These are phyloP conservation scores for Andrena hattorfiana DNA, from an alignment of 2,888 invertebrate genomes.

Conservation along the genomic window DNA sequence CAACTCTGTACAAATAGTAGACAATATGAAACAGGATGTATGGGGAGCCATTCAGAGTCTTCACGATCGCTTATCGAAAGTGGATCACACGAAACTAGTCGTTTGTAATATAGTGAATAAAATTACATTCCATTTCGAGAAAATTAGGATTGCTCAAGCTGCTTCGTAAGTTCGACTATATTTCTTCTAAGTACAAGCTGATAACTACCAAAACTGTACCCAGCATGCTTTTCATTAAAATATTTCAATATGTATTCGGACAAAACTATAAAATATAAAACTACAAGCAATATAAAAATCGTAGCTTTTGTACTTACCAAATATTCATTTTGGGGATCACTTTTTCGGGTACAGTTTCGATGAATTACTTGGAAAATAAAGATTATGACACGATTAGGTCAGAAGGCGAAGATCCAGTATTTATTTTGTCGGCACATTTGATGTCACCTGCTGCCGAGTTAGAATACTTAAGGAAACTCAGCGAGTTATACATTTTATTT, in stretches of 20 bases:
- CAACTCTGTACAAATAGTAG: slow-evolving; percentile 88
- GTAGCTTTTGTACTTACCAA: slow-evolving; percentile 37
- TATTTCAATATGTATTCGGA: slow-evolving; percentile 18
- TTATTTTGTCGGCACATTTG: slow-evolving; percentile 91
- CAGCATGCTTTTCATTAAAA: slow-evolving; percentile 4
- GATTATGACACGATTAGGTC: slow-evolving; percentile 67
- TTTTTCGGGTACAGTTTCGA: not conserved
- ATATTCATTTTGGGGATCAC: not conserved
- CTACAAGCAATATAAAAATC: not conserved
- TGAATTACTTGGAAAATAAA: slow-evolving; percentile 5
- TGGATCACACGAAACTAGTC: slow-evolving; percentile 93
- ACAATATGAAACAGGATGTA: slow-evolving; percentile 91
- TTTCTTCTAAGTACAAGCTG: not conserved
- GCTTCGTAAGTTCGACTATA: slow-evolving; percentile 88
- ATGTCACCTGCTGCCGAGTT: slow-evolving; percentile 91
- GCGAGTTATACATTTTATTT: slow-evolving; percentile 93
- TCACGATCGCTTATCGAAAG: slow-evolving; percentile 90
- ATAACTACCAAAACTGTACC: not conserved
- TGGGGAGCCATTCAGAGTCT: slow-evolving; percentile 93
- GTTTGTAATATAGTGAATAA: slow-evolving; percentile 93
- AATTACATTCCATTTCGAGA: slow-evolving; percentile 94
- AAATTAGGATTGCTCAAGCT: slow-evolving; percentile 91
- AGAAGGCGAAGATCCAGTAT: slow-evolving; percentile 87
- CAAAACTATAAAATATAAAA: not conserved
- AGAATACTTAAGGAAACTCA: slow-evolving; percentile 92